Base-by-base conservation (phyloP, 1,140 invertebrate species). In the Macrobrachium nipponense region DNA sequence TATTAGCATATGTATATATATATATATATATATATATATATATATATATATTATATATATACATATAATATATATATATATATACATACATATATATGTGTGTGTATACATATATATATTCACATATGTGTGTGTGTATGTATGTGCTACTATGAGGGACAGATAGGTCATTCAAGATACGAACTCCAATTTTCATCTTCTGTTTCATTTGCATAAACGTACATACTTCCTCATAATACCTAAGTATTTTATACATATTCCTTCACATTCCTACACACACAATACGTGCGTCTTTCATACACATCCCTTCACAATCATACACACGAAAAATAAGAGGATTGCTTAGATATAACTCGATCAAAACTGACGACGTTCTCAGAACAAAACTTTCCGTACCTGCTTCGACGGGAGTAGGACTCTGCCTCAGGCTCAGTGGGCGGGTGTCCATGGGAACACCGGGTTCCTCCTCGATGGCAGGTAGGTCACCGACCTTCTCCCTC, bases 1-100 rank as follows among this genome's bases (percentile, higher is more conserved):
- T 2, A 4, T 4, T 36, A 4, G 27, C 4, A 36, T 36, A 36
- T 36, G 27, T 36, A 36, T 59, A 77, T 77, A 11, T 77, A 77
- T 77, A 77, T 77, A 44, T 77, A 77, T 77, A 77, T 77, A 44
- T 77, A 77, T 77, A 77, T 77, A 77, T 77, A 77, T 77, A 6
- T 77, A 58, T 77, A 58, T 77, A 77, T 77, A 77, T 77, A 77
- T 77, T 77, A 59, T 58, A 17, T 78, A 78, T 78, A 59, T 78
- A 78, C 60, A 59, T 78, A 78, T 78, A 59, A 77, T 77, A 59
- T 58, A 17, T 78, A 78, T 78, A 59, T 78, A 78, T 78, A 59
- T 78, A 78, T 78, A 59, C 12, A 59, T 51, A 15, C 12, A 60
- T 51, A 17, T 51, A 60, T 51, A 10, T 76, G 11, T 43, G 15